Conservation (phyloP, 2,888 invertebrate genomes). For the Temnothorax ravouxi region DNA sequence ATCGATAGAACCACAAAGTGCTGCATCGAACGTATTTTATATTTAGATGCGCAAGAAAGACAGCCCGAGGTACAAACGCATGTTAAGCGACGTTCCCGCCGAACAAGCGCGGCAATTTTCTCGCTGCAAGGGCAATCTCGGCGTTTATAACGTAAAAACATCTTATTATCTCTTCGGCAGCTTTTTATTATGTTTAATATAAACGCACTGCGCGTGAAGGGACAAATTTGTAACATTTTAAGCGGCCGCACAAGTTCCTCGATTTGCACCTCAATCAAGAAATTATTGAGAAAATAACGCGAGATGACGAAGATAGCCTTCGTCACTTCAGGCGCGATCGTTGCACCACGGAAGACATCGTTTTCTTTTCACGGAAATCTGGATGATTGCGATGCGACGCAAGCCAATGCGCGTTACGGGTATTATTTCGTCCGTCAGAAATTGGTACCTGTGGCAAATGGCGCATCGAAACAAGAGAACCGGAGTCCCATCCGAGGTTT, state of each 20-base stretch:
- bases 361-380: neutral
- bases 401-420: conserved; percentile 68
- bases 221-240: neutral
- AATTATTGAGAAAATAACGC: neutral
- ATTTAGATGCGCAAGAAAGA: neutral
- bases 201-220: conserved; percentile 24
- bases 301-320: neutral
- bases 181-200: conserved; percentile 61
- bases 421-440: conserved; percentile 77
- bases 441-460: conserved; percentile 77
- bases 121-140: conserved; percentile 10
- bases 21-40: conserved; percentile 18
- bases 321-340: neutral
- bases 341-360: neutral
- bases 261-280: conserved; percentile 34
- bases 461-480: conserved; percentile 46
- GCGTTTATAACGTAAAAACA: conserved; percentile 29
- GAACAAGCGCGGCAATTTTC: conserved; percentile 32
- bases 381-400: conserved; percentile 58
- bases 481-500: conserved; percentile 13
- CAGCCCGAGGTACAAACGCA: neutral
- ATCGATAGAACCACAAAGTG: neutral
- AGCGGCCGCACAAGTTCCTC: neutral
- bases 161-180: conserved; percentile 8
- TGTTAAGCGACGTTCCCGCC: neutral